Conservation (phyloP, 2,113 vertebrate genomes). For the Nycticryphes semicollaris region DNA sequence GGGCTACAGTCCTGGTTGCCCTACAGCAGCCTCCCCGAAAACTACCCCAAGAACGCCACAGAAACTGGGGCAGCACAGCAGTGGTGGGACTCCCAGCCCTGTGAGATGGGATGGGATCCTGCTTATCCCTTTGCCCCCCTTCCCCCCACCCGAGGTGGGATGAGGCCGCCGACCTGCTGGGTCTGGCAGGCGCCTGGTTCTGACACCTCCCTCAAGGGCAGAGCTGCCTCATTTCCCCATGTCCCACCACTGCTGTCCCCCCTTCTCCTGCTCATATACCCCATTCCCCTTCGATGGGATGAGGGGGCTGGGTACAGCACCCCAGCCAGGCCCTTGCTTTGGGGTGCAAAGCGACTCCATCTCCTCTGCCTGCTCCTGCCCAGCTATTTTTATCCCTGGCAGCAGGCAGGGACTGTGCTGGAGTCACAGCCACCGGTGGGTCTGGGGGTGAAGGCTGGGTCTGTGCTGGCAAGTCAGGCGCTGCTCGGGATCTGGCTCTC, state of each 20-base stretch:
- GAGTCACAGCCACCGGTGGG: rapidly evolving
- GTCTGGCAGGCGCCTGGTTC: rapidly evolving
- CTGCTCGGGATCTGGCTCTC: rapidly evolving
- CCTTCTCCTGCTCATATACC: not conserved
- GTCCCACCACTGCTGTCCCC: not conserved
- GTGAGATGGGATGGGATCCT: not conserved
- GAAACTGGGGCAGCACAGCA: not conserved
- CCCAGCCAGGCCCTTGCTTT: not conserved
- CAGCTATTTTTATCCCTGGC: not conserved
- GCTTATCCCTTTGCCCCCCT: not conserved
- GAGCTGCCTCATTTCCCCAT: not conserved
- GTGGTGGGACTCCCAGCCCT: not conserved
- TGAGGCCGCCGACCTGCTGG: not conserved
- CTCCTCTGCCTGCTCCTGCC: not conserved
- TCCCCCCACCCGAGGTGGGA: not conserved
- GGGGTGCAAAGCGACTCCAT: not conserved
- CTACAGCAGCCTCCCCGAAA: not conserved
- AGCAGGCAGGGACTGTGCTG: not conserved
- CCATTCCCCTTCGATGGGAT: not conserved
- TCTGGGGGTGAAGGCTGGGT: not conserved
- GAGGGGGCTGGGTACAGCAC: not conserved
- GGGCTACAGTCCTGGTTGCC: not conserved
- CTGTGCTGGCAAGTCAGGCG: not conserved
- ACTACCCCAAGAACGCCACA: not conserved
- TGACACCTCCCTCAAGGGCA: not conserved